These are phyloP conservation scores for Coregonus suidteri DNA, from an alignment of 2,797 vertebrate species.

Conservation along the genomic window DNA sequence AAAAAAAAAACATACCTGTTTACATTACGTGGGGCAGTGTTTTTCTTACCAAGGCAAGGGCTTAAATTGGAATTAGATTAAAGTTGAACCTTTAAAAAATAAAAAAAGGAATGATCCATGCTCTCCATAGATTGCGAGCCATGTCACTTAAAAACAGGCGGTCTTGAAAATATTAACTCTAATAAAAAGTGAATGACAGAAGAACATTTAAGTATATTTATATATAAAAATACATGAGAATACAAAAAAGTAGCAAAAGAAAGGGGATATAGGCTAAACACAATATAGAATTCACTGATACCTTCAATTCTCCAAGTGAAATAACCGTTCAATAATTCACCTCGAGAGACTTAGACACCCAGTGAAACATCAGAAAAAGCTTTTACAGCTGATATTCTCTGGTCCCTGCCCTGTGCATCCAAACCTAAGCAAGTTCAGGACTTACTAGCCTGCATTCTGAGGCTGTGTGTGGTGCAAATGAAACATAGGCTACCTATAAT, in stretches of 20 bases:
- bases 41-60: slow-evolving; percentile 55
- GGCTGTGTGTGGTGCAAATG: slow-evolving; percentile 50
- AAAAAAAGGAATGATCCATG: slow-evolving; percentile 63
- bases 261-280: slow-evolving; percentile 76
- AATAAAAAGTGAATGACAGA: slow-evolving; percentile 84
- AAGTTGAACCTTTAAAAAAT: slow-evolving; percentile 53
- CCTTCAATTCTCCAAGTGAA: slow-evolving; percentile 74
- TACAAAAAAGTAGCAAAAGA: slow-evolving; percentile 86
- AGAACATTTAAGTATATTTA: slow-evolving; percentile 81
- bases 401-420: slow-evolving; percentile 71
- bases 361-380: slow-evolving; percentile 59
- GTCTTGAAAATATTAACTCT: slow-evolving; percentile 81
- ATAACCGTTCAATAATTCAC: slow-evolving; percentile 52
- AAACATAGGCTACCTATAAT: slow-evolving; percentile 39
- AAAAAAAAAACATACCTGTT: no score
- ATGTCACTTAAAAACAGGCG: slow-evolving; percentile 76
- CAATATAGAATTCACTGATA: slow-evolving; percentile 73
- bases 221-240: slow-evolving; percentile 87
- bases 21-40: slow-evolving; percentile 62
- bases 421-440: slow-evolving; percentile 48
- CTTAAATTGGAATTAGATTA: slow-evolving; percentile 58
- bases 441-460: slow-evolving; percentile 45
- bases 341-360: slow-evolving; percentile 61
- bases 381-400: slow-evolving; percentile 66
- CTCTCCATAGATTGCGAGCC: slow-evolving; percentile 47